Conservation (phyloP, 2,113 vertebrate species). For the Rana temporaria region DNA sequence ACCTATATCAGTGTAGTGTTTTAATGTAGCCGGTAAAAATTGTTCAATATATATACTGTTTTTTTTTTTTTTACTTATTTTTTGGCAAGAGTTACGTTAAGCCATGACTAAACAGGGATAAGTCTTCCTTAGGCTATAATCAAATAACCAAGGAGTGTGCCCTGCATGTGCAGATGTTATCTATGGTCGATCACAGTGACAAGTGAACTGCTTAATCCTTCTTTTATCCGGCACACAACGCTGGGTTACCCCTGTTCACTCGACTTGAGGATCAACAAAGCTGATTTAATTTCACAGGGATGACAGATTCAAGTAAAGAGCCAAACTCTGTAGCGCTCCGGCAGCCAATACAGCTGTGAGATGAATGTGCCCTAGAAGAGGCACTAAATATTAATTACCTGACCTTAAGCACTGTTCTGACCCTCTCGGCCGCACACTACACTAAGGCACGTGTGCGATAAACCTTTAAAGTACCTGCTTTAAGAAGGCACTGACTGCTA, state of each 20-base stretch:
- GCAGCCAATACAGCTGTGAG: slow-evolving; percentile 71
- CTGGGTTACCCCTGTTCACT: slow-evolving; percentile 89
- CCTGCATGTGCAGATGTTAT: slow-evolving; percentile 86
- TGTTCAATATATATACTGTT: slow-evolving; percentile 41
- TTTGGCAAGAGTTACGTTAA: slow-evolving; percentile 33
- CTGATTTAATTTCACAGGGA: slow-evolving; percentile 89
- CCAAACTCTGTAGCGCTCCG: slow-evolving; percentile 66
- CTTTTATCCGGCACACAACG: slow-evolving; percentile 87
- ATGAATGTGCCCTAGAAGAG: slow-evolving; percentile 78
- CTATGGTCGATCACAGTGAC: slow-evolving; percentile 88
- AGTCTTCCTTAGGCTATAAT: slow-evolving; percentile 79
- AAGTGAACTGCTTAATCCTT: slow-evolving; percentile 91
- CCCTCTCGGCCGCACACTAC: slow-evolving; percentile 76
- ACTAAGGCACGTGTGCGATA: not conserved
- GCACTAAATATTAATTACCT: slow-evolving; percentile 80
- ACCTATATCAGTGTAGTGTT: not conserved
- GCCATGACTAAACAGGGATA: slow-evolving; percentile 68
- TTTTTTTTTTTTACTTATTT: not conserved
- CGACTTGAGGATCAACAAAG: slow-evolving; percentile 88
- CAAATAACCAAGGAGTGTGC: slow-evolving; percentile 81
- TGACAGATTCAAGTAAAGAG: slow-evolving; percentile 83
- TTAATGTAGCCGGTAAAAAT: slow-evolving; percentile 7
- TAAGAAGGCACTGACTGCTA: no score
- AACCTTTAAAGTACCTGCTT: no score
- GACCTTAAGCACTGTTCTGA: slow-evolving; percentile 76